Conservation (phyloP, 1,140 invertebrate species). For the Meloidogyne chitwoodi region DNA sequence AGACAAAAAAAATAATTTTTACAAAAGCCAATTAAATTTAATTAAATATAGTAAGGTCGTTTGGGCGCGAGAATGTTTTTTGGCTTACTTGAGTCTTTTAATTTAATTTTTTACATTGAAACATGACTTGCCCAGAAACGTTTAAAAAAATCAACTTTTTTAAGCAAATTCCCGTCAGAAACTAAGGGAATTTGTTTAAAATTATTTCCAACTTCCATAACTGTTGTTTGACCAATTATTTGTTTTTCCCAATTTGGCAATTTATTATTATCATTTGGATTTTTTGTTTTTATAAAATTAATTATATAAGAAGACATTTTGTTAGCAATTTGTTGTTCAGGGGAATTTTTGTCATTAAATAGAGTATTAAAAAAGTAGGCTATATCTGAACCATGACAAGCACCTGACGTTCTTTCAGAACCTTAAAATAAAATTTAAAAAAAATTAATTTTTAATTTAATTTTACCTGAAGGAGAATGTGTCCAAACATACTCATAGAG, state of each 20-base stretch:
- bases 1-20: no score
- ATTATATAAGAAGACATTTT: neutral
- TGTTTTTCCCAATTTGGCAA: neutral
- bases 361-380: neutral
- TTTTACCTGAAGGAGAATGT: neutral
- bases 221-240: neutral
- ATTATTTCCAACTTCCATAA: neutral
- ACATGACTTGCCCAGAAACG: neutral
- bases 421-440: no score
- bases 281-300: neutral
- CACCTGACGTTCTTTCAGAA: neutral
- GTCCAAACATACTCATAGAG: neutral
- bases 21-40: no score
- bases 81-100: no score
- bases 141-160: neutral
- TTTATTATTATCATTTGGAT: neutral
- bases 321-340: no score
- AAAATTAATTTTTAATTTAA: neutral
- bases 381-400: neutral
- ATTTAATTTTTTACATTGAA: no score
- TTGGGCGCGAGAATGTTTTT: no score
- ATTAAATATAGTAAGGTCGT: no score
- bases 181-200: neutral
- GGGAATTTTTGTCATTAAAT: neutral
- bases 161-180: neutral